Evolutionary conservation across 1,140 invertebrate species (phyloP).

Genomic region (Meloidogyne floridensis): DNA sequence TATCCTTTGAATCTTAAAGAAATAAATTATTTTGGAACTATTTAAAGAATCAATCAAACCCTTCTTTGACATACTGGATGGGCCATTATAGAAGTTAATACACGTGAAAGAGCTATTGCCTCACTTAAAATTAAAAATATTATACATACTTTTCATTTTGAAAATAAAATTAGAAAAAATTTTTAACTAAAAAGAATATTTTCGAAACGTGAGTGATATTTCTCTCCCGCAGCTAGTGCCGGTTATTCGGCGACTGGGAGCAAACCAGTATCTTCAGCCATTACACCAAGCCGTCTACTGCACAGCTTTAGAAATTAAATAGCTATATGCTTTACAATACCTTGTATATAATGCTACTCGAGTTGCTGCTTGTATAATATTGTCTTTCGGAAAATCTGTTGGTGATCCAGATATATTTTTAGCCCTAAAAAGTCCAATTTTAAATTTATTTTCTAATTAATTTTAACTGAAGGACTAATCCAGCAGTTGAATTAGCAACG

Average conservation of each 20-base stretch:
- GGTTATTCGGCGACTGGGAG: too few species aligned
- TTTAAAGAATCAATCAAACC: background rate
- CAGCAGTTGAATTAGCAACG: conserved; percentile 35
- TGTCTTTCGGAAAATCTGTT: background rate
- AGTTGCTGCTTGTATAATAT: conserved; percentile 31
- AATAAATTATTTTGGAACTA: background rate
- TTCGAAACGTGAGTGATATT: too few species aligned
- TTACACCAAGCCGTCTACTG: too few species aligned
- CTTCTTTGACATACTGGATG: conserved; percentile 36
- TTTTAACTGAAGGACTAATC: conserved; percentile 31
- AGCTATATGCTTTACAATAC: background rate
- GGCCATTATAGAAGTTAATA: conserved; percentile 31
- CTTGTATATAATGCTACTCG: conserved; percentile 34
- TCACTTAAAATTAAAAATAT: conserved; percentile 17
- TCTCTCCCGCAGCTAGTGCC: too few species aligned
- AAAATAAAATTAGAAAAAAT: too few species aligned
- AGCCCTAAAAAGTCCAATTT: conserved; percentile 27
- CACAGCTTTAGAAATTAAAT: too few species aligned
- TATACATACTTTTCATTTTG: too few species aligned
- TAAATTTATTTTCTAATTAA: background rate
- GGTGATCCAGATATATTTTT: conserved; percentile 18
- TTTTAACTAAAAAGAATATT: too few species aligned
- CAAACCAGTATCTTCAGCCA: too few species aligned
- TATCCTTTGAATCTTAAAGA: conserved; percentile 11
- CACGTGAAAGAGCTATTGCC: conserved; percentile 33